Percentiles rank a stretch among this genome's conserved stretches.
These are phyloP conservation scores for Eurystomus gularis DNA, from an alignment of 2,113 vertebrate genomes.

Conservation along the genomic window DNA sequence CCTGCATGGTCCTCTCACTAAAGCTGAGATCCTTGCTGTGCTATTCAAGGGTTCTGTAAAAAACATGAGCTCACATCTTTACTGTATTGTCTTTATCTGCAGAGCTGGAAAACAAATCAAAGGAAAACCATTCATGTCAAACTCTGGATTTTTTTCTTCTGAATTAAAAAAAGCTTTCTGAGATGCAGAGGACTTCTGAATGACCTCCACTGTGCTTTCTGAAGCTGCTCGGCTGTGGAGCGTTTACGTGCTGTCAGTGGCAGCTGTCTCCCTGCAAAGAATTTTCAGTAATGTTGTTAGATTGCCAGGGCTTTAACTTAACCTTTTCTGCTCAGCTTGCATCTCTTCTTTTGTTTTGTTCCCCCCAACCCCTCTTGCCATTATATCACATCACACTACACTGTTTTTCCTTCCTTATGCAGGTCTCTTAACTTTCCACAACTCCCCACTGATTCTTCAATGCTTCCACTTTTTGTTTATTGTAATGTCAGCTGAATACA, in stretches of 20 bases:
- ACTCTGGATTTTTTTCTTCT: background rate
- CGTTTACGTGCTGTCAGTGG: background rate
- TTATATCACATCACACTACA: background rate
- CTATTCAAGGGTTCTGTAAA: background rate
- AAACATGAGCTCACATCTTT: background rate
- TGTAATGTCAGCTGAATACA: background rate
- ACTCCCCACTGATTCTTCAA: background rate
- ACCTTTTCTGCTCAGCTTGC: background rate
- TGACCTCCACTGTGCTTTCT: constrained; percentile 8
- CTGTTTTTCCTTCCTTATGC: background rate
- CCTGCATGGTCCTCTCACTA: background rate
- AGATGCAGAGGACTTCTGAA: background rate
- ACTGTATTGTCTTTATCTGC: background rate
- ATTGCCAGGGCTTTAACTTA: background rate
- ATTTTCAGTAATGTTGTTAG: background rate
- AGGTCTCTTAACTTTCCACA: background rate
- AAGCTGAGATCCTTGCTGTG: background rate
- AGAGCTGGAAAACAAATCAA: constrained; percentile 24
- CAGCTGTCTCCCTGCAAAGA: background rate
- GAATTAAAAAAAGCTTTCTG: constrained; percentile 32
- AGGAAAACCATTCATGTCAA: constrained; percentile 23
- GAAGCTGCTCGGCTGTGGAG: background rate
- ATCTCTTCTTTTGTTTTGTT: background rate
- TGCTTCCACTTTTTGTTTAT: background rate
- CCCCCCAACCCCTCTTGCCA: background rate